Base-by-base conservation (phyloP, 2,888 invertebrate species). In the Ptycholaimellus sp. region DNA sequence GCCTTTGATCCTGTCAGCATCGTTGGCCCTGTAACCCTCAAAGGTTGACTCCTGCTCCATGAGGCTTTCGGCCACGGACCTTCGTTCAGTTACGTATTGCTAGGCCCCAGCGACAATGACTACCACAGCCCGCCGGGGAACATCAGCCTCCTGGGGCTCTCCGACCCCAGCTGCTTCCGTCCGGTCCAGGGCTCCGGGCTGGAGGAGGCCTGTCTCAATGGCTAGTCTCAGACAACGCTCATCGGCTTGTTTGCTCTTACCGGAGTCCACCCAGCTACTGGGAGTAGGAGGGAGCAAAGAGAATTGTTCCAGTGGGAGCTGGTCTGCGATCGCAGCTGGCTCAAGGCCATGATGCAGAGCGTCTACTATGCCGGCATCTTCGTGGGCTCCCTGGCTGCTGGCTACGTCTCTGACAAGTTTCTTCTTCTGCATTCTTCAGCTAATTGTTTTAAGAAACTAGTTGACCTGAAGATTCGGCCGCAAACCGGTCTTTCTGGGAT, bases 271-370 rank as follows among this genome's bases (percentile, higher is more conserved):
- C n/a, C n/a, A n/a, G n/a, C n/a, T n/a, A n/a, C n/a, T n/a, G n/a
- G n/a, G n/a, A n/a, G n/a, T n/a, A n/a, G n/a, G n/a, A n/a, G n/a
- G n/a, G n/a, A n/a, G n/a, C 16, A 16, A 29, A 29, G n/a, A 5
- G 5, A 4, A 25, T 40, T 7, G 19, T 46, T 46, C 38, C 53
- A 72, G 69, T 75, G 71, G 68, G 56, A 71, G 52, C 60, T 75
- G 59, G 72, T 74, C 22, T 75, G 75, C 53, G 66, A 67, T 31
- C 66, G 65, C 35, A 66, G 67, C 23, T 71, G 70, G 59, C 51
- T 72, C 44, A 61, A 67, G 46, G 71, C 73, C 22, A 68, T 69
- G 39, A 70, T 72, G 21, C 73, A 75, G 54, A 65, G 73, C 1
- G 50, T 72, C 40, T 72, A 72, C 53, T 29, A 29, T 16, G n/a